Evolutionary conservation across 2,797 vertebrate genomes (phyloP).

Genomic region (Chelon labrosus): DNA sequence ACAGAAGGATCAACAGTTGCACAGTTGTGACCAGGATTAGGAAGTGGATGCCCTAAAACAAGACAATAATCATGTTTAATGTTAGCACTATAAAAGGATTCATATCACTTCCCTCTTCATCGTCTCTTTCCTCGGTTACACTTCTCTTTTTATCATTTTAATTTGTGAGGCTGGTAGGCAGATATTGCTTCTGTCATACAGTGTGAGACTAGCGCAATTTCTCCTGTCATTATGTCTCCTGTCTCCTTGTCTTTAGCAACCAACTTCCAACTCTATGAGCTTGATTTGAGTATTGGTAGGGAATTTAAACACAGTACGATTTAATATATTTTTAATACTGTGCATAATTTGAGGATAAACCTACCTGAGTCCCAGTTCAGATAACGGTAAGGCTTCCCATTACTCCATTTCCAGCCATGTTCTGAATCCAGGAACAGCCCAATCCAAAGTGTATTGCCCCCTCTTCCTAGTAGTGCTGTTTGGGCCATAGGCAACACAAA

Average conservation of each 20-base stretch:
- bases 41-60: constrained; percentile 87
- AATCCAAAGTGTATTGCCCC: constrained; percentile 86
- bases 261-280: too few relatives aligned
- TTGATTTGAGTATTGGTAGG: too few relatives aligned
- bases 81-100: not conserved
- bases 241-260: too few relatives aligned
- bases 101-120: not conserved
- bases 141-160: not conserved
- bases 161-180: too few relatives aligned
- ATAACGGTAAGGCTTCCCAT: constrained; percentile 89
- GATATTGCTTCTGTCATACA: too few relatives aligned
- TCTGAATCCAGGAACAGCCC: constrained; percentile 89
- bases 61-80: not conserved
- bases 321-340: not conserved
- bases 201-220: too few relatives aligned
- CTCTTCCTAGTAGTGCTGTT: constrained; percentile 54
- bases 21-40: constrained; percentile 89
- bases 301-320: not conserved
- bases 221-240: too few relatives aligned
- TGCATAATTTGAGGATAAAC: constrained; percentile 19
- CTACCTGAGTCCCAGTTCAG: constrained; percentile 92
- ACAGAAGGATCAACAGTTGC: constrained; percentile 84
- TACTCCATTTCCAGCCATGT: constrained; percentile 92
- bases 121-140: too few relatives aligned
- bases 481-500: not conserved